phyloP scores from a whole-genome alignment of 2,797 vertebrate genomes.

The Argya squamiceps region DNA sequence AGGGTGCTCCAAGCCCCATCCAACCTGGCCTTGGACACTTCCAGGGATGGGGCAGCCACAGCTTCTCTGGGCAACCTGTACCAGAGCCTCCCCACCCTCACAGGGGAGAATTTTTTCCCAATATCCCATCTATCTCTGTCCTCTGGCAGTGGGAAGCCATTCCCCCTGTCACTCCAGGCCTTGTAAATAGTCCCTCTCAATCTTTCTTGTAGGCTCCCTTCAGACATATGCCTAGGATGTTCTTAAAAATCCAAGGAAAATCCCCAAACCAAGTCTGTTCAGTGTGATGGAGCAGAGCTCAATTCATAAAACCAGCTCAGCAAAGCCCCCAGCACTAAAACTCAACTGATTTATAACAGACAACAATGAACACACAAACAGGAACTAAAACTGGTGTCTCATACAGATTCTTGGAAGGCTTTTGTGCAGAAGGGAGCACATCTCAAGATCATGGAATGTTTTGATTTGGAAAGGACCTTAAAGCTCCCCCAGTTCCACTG shows the following conservation, averaged over 20 bases:
- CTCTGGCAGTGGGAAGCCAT: background rate
- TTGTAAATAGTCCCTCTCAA: background rate
- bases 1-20: rapidly evolving
- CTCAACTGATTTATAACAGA: background rate
- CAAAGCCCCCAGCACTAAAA: background rate
- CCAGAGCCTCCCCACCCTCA: background rate
- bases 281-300: background rate
- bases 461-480: background rate
- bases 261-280: background rate
- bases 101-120: background rate
- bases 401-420: background rate
- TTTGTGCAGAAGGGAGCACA: background rate
- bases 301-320: background rate
- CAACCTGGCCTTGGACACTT: background rate
- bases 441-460: background rate
- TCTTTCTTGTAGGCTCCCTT: background rate
- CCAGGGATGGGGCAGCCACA: background rate
- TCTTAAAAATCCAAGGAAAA: background rate
- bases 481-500: background rate
- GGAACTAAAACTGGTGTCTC: background rate
- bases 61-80: background rate
- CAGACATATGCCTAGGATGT: background rate
- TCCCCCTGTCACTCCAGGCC: background rate
- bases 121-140: background rate
- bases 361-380: background rate